Evolutionary conservation across 2,797 vertebrate genomes (phyloP).

Genomic region (Pseudotriccus pelzelni): DNA sequence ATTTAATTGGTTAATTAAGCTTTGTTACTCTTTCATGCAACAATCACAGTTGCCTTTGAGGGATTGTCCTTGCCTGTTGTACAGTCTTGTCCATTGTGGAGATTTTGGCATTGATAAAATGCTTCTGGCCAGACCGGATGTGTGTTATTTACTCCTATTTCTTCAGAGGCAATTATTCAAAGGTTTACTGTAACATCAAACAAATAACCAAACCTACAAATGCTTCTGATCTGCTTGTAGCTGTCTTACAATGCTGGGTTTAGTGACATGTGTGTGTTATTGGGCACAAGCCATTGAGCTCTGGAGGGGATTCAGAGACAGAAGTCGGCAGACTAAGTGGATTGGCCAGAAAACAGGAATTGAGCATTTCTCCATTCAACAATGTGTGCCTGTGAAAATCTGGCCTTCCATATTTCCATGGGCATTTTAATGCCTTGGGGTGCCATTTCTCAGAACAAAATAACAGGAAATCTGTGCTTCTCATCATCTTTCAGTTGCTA

Average conservation of each 20-base stretch:
- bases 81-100: background rate
- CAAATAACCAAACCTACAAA: conserved; percentile 21
- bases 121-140: background rate
- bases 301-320: background rate
- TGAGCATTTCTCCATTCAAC: background rate
- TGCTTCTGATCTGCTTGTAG: conserved; percentile 9
- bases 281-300: background rate
- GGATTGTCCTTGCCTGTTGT: conserved; percentile 1
- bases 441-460: conserved; percentile 12
- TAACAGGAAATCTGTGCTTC: conserved; percentile 11
- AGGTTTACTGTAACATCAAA: background rate
- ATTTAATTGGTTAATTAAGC: conserved; percentile 35
- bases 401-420: background rate
- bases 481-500: background rate
- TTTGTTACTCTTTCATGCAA: background rate
- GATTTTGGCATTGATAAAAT: conserved; percentile 38
- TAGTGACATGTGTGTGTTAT: background rate
- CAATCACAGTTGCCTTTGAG: background rate
- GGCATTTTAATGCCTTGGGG: conserved; percentile 25
- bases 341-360: background rate
- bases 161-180: conserved; percentile 24
- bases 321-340: background rate
- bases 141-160: background rate
- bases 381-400: background rate
- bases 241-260: background rate